Conservation (phyloP, 64 coral and sea anemone genomes). For the Montipora capricornis region DNA sequence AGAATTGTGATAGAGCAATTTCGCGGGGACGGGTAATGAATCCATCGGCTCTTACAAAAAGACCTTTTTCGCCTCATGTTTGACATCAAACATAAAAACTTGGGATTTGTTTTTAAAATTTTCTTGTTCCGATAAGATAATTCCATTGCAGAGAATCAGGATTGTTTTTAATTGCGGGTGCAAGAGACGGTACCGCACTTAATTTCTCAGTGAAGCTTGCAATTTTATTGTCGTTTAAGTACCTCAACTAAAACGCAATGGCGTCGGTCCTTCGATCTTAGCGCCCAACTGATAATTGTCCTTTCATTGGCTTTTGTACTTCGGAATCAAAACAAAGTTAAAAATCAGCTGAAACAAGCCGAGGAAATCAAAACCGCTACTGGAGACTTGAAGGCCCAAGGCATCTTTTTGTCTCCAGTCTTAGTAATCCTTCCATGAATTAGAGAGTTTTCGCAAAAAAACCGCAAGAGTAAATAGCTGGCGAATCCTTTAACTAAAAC, state of each 20-base stretch:
- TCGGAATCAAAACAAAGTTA: slow-evolving; percentile 40
- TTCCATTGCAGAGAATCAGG: background rate
- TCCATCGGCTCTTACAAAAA: too few relatives aligned
- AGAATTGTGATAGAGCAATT: too few relatives aligned
- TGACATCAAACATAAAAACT: too few relatives aligned
- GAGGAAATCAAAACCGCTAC: background rate
- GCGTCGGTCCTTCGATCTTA: background rate
- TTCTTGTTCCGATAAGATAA: background rate
- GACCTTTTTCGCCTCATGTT: background rate
- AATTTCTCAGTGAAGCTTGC: background rate
- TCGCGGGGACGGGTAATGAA: too few relatives aligned
- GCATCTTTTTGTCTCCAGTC: too few relatives aligned
- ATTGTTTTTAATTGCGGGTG: background rate
- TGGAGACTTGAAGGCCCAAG: too few relatives aligned
- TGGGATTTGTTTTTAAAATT: too few relatives aligned
- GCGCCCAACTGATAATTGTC: slow-evolving; percentile 4
- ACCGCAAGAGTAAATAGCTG: too few relatives aligned
- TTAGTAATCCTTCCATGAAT: too few relatives aligned
- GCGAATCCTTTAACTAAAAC: too few relatives aligned
- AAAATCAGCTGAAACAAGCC: slow-evolving; percentile 43
- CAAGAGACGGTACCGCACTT: background rate
- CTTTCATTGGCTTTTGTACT: slow-evolving; percentile 12
- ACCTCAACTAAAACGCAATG: background rate
- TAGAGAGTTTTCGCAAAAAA: too few relatives aligned
- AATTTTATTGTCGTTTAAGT: background rate